phyloP scores from a whole-genome alignment of 2,888 invertebrate species.

The Phymatocera aterrima region DNA sequence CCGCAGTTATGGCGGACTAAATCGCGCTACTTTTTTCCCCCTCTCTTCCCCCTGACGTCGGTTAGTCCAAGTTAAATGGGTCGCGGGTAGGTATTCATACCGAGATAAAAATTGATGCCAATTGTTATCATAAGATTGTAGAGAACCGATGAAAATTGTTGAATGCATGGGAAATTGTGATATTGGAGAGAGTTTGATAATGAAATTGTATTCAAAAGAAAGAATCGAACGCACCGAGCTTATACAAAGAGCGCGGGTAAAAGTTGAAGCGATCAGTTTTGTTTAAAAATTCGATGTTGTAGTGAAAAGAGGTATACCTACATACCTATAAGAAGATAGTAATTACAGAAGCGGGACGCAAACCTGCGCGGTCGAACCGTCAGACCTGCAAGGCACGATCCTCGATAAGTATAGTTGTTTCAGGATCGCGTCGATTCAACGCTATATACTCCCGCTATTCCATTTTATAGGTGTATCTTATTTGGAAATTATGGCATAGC shows the following conservation, averaged over 20 bases:
- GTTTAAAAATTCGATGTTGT: constrained; percentile 51
- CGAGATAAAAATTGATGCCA: too few species aligned
- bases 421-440: constrained; percentile 68
- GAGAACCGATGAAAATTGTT: too few species aligned
- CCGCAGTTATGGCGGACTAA: background rate
- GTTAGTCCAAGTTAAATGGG: too few species aligned
- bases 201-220: constrained; percentile 5
- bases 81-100: too few species aligned
- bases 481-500: constrained; percentile 66
- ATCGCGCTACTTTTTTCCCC: background rate
- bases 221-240: background rate
- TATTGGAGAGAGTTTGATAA: background rate
- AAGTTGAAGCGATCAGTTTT: constrained; percentile 52
- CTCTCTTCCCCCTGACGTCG: too few species aligned
- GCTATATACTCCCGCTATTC: constrained; percentile 70
- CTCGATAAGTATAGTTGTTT: constrained; percentile 74
- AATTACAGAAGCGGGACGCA: constrained; percentile 72
- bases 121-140: too few species aligned
- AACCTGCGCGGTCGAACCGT: constrained; percentile 59
- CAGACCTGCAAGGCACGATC: constrained; percentile 73
- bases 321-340: constrained; percentile 71
- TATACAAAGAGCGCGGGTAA: background rate
- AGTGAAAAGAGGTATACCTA: constrained; percentile 59
- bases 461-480: constrained; percentile 71
- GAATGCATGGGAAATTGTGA: background rate